Evolutionary conservation across 2,113 vertebrate genomes (phyloP), one percentile per base, ranked within the genome.

Genomic region (Ceyx cyanopectus): DNA sequence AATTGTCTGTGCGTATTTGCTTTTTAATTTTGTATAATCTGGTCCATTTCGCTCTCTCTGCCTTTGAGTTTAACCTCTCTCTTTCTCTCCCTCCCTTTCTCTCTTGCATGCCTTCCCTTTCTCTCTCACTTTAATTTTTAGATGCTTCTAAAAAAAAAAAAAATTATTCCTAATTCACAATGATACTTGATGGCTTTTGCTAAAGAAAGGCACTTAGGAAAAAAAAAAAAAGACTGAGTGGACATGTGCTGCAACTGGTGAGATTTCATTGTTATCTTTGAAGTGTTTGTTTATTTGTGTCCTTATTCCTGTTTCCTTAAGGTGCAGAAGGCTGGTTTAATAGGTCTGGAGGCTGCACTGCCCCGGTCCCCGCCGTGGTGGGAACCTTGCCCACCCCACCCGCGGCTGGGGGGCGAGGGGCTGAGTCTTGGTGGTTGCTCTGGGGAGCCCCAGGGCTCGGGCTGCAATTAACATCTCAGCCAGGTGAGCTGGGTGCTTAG

Each of bases 1-100:
- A 98, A 98, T 98, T 98, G 98, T 98, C 97, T 97, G 96, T 96
- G 97, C 95, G 96, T 97, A 98, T 98, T 98, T 98, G 98, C 98
- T 98, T 98, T 98, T 98, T 98, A 98, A 98, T 98, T 98, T 98
- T 98, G 98, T 98, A 98, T 98, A 98, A 98, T 98, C 97, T 98
- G 98, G 98, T 98, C 98, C 98, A 97, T 98, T 98, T 98, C 97
- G 88, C 96, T 98, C 96, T 96, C 96, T 96, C 97, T 98, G 98
- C 98, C 97, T 98, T 98, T 98, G 97, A 98, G 98, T 97, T 98
- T 98, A 98, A 95, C 96, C 96, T 96, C 95, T 93, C 97, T 94
- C 94, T 93, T 82, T 95, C 83, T 91, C 93, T 89, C 89, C 85
- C 88, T 96, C 90, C 88, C 91, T 93, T 85, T 93, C 76, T 92